phyloP scores from a whole-genome alignment of 2,797 vertebrate genomes.

The Bradypus variegatus region DNA sequence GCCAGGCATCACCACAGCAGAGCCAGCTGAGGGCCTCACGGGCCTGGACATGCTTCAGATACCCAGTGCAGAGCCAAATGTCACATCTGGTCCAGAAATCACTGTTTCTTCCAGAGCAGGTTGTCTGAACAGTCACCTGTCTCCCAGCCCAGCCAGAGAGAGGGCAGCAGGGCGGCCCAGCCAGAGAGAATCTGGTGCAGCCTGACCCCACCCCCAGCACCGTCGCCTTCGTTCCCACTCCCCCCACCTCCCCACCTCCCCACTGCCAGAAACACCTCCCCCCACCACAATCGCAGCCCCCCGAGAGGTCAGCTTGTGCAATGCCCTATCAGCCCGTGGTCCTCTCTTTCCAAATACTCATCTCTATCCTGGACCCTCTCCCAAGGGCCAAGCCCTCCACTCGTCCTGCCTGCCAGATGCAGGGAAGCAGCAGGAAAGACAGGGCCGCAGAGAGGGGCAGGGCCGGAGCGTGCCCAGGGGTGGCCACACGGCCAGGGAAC shows the following conservation, averaged over 20 bases:
- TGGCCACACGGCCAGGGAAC: background rate
- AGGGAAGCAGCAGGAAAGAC: background rate
- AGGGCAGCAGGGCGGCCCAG: background rate
- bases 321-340: background rate
- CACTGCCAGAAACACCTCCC: rapidly evolving
- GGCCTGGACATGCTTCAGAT: conserved; percentile 6
- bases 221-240: background rate
- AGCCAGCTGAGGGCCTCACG: background rate
- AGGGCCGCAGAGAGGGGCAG: background rate
- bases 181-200: background rate
- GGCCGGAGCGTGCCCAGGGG: background rate
- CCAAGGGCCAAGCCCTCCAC: background rate
- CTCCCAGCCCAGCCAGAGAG: background rate
- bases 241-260: rapidly evolving
- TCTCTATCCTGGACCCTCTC: background rate
- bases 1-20: background rate
- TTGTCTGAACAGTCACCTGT: conserved; percentile 19
- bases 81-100: conserved; percentile 30
- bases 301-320: background rate
- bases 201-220: background rate
- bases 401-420: background rate
- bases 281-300: background rate
- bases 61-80: conserved; percentile 10
- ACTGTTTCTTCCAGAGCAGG: background rate
- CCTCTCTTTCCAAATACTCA: background rate